phyloP scores from a whole-genome alignment of 2,797 vertebrate genomes.

The Sebastes iracundus region DNA sequence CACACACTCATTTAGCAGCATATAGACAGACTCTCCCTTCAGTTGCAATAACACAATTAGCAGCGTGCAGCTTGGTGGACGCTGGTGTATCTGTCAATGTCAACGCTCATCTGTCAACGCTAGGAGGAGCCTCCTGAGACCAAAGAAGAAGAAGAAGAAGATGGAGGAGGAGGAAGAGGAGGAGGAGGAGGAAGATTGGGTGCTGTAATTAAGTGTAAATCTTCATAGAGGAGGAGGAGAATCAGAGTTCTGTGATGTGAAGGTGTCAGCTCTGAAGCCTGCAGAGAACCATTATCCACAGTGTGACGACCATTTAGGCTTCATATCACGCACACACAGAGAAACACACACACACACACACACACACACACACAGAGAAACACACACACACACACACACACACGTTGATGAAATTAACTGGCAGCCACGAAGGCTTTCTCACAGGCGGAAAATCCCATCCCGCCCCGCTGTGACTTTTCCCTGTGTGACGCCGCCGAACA shows the following conservation, averaged over 20 bases:
- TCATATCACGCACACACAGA: not conserved
- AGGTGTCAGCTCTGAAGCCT: not conserved
- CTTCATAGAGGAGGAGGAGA: not conserved
- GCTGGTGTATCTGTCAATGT: not conserved
- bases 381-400: not conserved
- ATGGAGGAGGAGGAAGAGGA: not conserved
- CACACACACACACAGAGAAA: not conserved
- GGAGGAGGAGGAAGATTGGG: not conserved
- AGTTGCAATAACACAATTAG: not conserved
- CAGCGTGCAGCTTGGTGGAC: not conserved
- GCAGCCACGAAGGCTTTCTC: conserved; percentile 12
- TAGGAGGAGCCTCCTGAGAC: not conserved
- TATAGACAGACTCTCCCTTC: not conserved
- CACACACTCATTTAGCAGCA: not conserved
- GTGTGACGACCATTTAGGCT: not conserved
- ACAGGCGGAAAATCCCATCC: conserved; percentile 12
- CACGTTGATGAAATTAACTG: conserved; percentile 5
- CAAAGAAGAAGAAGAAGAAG: not conserved
- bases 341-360: not conserved
- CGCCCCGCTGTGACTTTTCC: not conserved
- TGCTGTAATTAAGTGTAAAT: conserved; percentile 27
- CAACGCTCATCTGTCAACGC: not conserved
- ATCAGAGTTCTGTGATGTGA: not conserved
- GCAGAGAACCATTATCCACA: conserved; percentile 10
- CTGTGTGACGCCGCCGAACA: not conserved